Conservation (phyloP, 2,888 invertebrate genomes). For the Drosophila bunnanda region DNA sequence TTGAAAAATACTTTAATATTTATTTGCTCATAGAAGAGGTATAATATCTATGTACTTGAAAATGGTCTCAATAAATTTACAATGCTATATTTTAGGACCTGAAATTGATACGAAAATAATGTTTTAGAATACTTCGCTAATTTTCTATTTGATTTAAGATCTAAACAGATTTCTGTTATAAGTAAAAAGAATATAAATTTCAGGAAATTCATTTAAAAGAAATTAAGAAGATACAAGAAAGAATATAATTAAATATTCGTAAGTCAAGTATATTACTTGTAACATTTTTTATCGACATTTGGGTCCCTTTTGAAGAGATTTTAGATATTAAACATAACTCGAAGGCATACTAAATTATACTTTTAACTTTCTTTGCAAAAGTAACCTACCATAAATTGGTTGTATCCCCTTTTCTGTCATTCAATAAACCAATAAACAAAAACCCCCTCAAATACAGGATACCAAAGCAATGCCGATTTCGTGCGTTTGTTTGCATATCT, state of each 20-base stretch:
- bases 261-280: neutral
- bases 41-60: too few species aligned
- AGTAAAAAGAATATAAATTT: too few species aligned
- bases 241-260: too few species aligned
- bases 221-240: too few species aligned
- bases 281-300: neutral
- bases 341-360: neutral
- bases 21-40: too few species aligned
- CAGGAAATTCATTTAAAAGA: too few species aligned
- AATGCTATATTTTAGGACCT: too few species aligned
- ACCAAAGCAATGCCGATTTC: slow-evolving; percentile 19
- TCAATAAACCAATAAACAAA: neutral
- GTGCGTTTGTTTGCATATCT: slow-evolving; percentile 33
- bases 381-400: too few species aligned
- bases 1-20: neutral
- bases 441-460: slow-evolving; percentile 8
- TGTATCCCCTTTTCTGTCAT: neutral
- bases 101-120: too few species aligned
- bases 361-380: neutral
- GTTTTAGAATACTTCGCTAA: too few species aligned
- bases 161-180: too few species aligned
- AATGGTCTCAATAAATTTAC: neutral
- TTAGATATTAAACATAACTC: neutral
- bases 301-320: neutral
- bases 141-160: too few species aligned